Base-by-base conservation (phyloP, 2,797 vertebrate genomes). In the Sebastes cheni region DNA sequence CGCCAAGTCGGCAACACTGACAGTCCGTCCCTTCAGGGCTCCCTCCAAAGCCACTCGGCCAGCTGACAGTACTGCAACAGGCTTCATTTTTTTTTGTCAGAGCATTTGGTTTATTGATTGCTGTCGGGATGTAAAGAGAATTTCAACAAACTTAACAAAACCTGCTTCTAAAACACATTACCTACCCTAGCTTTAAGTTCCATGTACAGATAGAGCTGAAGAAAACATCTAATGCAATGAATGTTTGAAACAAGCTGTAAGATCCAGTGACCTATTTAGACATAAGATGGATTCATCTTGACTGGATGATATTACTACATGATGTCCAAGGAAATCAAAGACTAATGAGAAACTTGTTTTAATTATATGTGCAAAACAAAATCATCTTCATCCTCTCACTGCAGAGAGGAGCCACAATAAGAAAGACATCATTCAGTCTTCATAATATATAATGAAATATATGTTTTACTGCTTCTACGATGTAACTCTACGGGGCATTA, bases 401-500 rank as follows among this genome's bases (percentile, higher is more conserved):
- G 20, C 30, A 23, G 18, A 12, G 68, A 59, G 1, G 13, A 77
- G 68, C 54, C 52, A 5, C 68, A 54, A 79, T 23, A 64, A 67
- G 50, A 82, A 39, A 74, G 77, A 77, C 69, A 77, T 59, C 81
- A 34, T 52, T 90, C 81, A 29, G 75, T 78, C 82, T 82, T 64
- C 77, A 81, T 64, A 66, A 82, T 70, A 78, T 81, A 69, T 79
- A 79, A 90, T 85, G 81, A 80, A 89, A 81, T 64, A 60, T 77
- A 81, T 75, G 58, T 84, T 90, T 81, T 81, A 86, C 81, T 90
- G 79, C 80, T 54, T 1, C 30, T 77, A 58, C 64, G 55, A 79
- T 55, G 74, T 72, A 81, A 89, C 86, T 91, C 87, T 86, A 74
- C 46, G 76, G 86, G 72, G 88, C 85, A 86, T 91, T 90, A 86